These are phyloP conservation scores for Cotesia typhae DNA, from an alignment of 1,140 invertebrate species.

Conservation along the genomic window DNA sequence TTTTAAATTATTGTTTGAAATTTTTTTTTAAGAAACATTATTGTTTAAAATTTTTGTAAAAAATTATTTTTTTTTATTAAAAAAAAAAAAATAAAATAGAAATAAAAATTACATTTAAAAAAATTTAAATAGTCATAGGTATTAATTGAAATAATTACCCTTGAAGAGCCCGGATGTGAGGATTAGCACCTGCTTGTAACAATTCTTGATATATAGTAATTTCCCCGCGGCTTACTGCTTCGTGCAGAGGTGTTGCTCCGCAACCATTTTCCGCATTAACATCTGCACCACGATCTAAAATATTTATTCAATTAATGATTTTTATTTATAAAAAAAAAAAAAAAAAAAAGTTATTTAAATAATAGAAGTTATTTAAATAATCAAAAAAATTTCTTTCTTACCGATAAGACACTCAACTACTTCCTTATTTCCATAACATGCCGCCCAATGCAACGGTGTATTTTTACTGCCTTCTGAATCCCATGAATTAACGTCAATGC, in stretches of 20 bases:
- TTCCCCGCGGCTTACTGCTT: slow-evolving; percentile 71
- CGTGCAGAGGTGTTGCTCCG: slow-evolving; percentile 72
- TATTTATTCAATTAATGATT: slow-evolving; percentile 39
- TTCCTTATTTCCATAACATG: slow-evolving; percentile 70
- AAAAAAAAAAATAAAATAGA: too few species aligned
- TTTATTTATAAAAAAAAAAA: slow-evolving; percentile 16
- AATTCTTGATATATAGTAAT: slow-evolving; percentile 68
- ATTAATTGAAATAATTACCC: slow-evolving; percentile 59
- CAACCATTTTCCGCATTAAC: slow-evolving; percentile 68
- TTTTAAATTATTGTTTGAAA: too few species aligned
- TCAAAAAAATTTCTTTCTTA: slow-evolving; percentile 46
- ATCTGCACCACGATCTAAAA: slow-evolving; percentile 66
- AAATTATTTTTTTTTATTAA: too few species aligned
- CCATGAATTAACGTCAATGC: slow-evolving; percentile 69
- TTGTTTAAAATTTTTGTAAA: too few species aligned
- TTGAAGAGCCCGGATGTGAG: slow-evolving; percentile 66
- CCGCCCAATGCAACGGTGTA: slow-evolving; percentile 74
- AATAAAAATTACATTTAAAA: too few species aligned
- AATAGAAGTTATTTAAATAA: too few species aligned
- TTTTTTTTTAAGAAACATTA: too few species aligned
- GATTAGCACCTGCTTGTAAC: slow-evolving; percentile 69
- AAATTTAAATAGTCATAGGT: neutral
- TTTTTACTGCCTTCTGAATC: slow-evolving; percentile 71
- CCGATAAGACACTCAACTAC: slow-evolving; percentile 70
- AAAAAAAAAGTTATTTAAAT: too few species aligned